Evolutionary conservation across 2,888 invertebrate genomes (phyloP), one percentile per base, ranked within the genome.

Genomic region (Caenorhabditis macrosperma): DNA sequence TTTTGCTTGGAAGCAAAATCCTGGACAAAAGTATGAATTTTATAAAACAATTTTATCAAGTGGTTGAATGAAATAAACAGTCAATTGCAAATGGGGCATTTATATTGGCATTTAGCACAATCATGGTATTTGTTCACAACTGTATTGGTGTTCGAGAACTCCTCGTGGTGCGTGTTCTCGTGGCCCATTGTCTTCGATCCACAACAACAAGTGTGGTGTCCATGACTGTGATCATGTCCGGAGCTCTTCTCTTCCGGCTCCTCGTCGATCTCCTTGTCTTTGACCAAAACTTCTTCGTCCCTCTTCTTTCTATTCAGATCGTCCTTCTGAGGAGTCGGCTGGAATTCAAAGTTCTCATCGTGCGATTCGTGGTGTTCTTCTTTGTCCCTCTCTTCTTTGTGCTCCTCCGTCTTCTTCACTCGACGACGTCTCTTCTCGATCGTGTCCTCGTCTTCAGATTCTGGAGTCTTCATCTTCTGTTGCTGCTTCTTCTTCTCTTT

Each of bases 351-450:
- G 22, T 63, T 63, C 30, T 61, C 71, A 17, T 63, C 55, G 6
- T 61, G n/a, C 20, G 60, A 59, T 5, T 52, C 61, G 17, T 71
- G 61, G 26, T 61, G 44, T 15, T 61, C 46, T 26, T 63, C 54
- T n/a, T 61, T 63, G 1, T 61, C 61, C 30, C 55, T 71, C 30
- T 52, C 46, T 20, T 57, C 68, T 10, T 68, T 59, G 30, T 68
- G 68, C 50, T 68, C 59, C 59, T 68, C 68, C 10, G 54, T 61
- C 17, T 71, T 61, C n/a, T 41, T 54, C 28, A 71, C 9, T 20
- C 60, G 33, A 17, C 44, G 60, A 44, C 63, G 50, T 22, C 61
- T 54, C 6, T 35, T 41, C 10, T 30, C 20, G 12, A 55, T 24
- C 7, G 59, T 59, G 12, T 59, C 30, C 9, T 30, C 17, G 0